A percentile compares a stretch with the other conserved stretches of the same genome.
Evolutionary conservation across 1,140 invertebrate genomes (phyloP).

Genomic region (Drosophila nasuta): DNA sequence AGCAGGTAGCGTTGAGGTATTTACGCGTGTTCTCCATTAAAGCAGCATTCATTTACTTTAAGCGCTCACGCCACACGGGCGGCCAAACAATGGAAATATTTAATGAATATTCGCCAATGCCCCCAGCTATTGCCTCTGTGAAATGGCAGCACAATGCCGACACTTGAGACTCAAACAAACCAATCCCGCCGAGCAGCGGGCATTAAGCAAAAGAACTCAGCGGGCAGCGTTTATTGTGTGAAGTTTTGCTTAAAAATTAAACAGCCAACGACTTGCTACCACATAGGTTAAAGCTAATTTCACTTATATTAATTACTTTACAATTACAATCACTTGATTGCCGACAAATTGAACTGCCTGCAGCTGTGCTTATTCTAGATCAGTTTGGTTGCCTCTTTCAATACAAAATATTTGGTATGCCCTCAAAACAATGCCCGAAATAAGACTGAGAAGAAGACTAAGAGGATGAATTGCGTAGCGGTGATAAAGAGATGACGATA

Average conservation of each 20-base stretch:
- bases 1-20: slow-evolving; percentile 32
- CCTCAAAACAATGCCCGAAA: neutral
- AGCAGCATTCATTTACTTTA: slow-evolving; percentile 56
- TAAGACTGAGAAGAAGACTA: neutral
- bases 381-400: neutral
- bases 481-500: slow-evolving; percentile 25
- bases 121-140: slow-evolving; percentile 3
- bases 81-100: slow-evolving; percentile 63
- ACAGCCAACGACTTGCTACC: neutral
- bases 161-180: slow-evolving; percentile 25
- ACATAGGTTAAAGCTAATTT: neutral
- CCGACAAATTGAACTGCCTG: neutral
- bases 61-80: slow-evolving; percentile 35
- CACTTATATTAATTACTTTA: neutral
- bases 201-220: too few relatives aligned
- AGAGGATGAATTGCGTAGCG: slow-evolving; percentile 1
- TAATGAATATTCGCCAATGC: slow-evolving; percentile 48
- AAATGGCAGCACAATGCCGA: slow-evolving; percentile 20
- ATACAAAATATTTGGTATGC: neutral
- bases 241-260: slow-evolving; percentile 14
- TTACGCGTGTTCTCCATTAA: slow-evolving; percentile 68
- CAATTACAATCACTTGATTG: neutral
- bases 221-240: neutral
- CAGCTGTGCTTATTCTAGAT: neutral
- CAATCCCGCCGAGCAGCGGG: neutral